Conservation (phyloP, 2,888 invertebrate genomes). For the Venusia cambrica region DNA sequence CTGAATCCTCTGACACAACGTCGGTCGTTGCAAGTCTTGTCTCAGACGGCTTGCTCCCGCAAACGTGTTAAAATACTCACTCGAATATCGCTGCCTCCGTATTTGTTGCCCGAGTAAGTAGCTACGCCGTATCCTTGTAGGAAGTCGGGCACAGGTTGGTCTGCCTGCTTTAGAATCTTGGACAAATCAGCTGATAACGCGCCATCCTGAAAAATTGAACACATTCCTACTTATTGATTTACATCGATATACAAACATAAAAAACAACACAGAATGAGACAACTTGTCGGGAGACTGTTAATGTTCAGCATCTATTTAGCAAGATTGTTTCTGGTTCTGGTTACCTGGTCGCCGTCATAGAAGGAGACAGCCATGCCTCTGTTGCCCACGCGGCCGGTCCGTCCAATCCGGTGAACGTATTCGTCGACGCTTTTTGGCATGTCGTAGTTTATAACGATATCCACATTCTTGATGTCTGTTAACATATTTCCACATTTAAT, state of each 20-base stretch:
- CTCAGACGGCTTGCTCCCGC: not conserved
- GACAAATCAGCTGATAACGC: conserved; percentile 84
- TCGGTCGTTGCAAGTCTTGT: no score
- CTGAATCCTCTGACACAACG: no score
- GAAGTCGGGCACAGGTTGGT: conserved; percentile 90
- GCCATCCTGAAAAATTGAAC: conserved; percentile 79
- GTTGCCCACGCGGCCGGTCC: conserved; percentile 96
- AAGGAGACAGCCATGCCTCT: conserved; percentile 93
- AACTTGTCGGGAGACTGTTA: no score
- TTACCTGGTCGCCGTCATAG: conserved; percentile 82
- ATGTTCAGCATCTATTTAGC: no score
- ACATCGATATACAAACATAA: no score
- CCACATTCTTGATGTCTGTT: conserved; percentile 91
- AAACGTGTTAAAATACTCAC: conserved; percentile 57
- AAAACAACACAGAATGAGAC: no score
- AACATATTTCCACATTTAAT: no score
- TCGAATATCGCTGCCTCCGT: conserved; percentile 87
- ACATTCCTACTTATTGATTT: no score
- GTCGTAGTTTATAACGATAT: conserved; percentile 96
- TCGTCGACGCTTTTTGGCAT: conserved; percentile 94
- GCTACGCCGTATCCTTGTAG: conserved; percentile 76
- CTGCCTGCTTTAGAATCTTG: conserved; percentile 88
- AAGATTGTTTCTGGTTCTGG: no score
- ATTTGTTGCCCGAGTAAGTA: conserved; percentile 74
- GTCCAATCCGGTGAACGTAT: conserved; percentile 96